Conservation (phyloP, 2,797 vertebrate species). For the Coranthus polyacanthus region DNA sequence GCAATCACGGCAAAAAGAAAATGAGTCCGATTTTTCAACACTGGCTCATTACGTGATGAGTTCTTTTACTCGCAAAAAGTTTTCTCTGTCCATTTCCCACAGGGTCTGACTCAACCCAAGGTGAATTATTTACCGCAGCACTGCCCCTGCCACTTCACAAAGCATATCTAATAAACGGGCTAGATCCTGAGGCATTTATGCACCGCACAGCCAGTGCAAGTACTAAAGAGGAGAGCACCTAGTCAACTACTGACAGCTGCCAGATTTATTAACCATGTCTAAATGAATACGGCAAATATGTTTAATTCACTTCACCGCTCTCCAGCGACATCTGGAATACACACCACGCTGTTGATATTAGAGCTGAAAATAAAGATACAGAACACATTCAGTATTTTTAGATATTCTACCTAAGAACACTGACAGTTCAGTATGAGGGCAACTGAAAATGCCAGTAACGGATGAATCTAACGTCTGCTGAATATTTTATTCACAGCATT, state of each 20-base stretch:
- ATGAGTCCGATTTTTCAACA: conserved; percentile 1
- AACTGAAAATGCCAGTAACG: too few species aligned
- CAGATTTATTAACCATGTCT: conserved; percentile 38
- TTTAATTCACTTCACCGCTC: conserved; percentile 10
- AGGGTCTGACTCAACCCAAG: conserved; percentile 38
- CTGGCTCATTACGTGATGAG: not conserved
- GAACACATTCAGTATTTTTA: not conserved
- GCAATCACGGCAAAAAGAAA: not conserved
- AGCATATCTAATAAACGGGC: conserved; percentile 70
- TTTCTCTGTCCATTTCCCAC: conserved; percentile 35
- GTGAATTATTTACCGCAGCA: conserved; percentile 69
- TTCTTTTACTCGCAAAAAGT: conserved; percentile 34
- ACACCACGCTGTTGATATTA: not conserved
- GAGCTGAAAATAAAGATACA: not conserved
- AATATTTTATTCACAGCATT: too few species aligned
- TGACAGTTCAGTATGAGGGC: too few species aligned
- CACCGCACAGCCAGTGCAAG: conserved; percentile 27
- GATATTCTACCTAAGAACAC: not conserved
- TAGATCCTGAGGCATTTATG: conserved; percentile 43
- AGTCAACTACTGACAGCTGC: conserved; percentile 18
- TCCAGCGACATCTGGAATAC: conserved; percentile 8
- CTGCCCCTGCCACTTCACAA: conserved; percentile 68
- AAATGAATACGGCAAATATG: conserved; percentile 25
- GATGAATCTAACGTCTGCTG: too few species aligned
- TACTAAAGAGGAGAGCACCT: conserved; percentile 39